Evolutionary conservation across 2,797 vertebrate species (phyloP).

Genomic region (Pygocentrus nattereri): DNA sequence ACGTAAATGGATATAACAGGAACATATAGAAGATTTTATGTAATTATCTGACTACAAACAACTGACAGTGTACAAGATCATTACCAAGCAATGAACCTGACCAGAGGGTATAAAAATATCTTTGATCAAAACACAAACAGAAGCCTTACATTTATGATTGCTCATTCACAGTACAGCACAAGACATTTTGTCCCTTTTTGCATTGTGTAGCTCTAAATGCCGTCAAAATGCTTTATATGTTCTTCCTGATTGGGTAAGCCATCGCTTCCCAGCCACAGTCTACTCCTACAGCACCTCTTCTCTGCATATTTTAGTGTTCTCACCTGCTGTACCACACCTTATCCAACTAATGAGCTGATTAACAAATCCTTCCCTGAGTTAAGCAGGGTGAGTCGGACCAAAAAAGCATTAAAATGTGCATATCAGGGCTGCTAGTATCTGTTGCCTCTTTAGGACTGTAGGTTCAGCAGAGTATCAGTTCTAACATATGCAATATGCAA

Average conservation of each 20-base stretch:
- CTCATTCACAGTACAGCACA: no score
- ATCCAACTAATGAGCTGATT: neutral
- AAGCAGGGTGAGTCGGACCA: neutral
- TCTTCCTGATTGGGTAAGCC: neutral
- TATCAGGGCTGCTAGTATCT: neutral
- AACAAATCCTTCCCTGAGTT: neutral
- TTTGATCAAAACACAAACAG: no score
- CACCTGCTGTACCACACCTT: neutral
- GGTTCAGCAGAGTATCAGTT: neutral
- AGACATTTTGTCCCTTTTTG: no score
- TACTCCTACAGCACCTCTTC: no score
- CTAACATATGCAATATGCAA: no score
- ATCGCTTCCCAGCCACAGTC: neutral
- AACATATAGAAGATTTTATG: no score
- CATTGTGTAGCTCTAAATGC: neutral
- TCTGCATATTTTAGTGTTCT: neutral
- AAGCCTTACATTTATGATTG: no score
- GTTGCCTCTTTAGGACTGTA: neutral
- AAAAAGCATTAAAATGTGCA: neutral
- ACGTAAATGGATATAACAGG: no score
- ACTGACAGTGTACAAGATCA: no score
- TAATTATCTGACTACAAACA: no score
- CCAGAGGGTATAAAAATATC: no score
- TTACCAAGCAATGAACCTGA: no score
- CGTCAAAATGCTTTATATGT: neutral